Base-by-base conservation (phyloP, 2,113 vertebrate species). In the Carollia perspicillata region DNA sequence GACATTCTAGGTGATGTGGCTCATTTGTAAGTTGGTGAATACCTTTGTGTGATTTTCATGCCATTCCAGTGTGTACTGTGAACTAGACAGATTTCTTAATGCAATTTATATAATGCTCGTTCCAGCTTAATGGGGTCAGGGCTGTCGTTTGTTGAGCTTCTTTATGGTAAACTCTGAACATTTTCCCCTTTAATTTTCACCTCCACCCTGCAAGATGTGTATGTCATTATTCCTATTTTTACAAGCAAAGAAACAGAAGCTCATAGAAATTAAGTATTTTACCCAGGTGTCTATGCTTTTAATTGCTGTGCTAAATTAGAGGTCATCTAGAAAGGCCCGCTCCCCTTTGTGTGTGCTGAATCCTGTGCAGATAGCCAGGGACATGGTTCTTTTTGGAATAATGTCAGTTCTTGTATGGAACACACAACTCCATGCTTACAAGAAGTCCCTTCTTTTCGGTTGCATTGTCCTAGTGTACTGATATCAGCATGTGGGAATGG, bases 61-160 rank as follows among this genome's bases (percentile, higher is more conserved):
- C 30, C 3, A 7, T 75, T 95, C 33, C 66, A 81, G 23, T 94
- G 85, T 94, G n/a, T 94, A 78, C 40, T 84, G 53, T 95, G 88
- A 95, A 69, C 10, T 37, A 68, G 55, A 60, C 65, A 80, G 47
- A 12, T 63, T 35, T 12, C 42, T 49, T 30, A n/a, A 60, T 42
- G 28, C 3, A 51, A 9, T 51, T 84, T 47, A 17, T 60, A 10
- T 71, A 78, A 84, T 63, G 33, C 35, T 16, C 14, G 20, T 84
- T 96, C 23, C 35, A 13, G 44, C n/a, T 51, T 91, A 68, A 74
- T 49, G 49, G 16, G 40, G 8, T 28, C 78, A 72, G 23, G 53
- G 7, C 28, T 42, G 16, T 58, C 47, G 37, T 66, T 89, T 89
- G 55, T 44, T 88, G 66, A 77, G 8, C 77, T 12, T 88, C 13